Evolutionary conservation across 2,113 vertebrate species (phyloP).

Genomic region (Athene noctua): DNA sequence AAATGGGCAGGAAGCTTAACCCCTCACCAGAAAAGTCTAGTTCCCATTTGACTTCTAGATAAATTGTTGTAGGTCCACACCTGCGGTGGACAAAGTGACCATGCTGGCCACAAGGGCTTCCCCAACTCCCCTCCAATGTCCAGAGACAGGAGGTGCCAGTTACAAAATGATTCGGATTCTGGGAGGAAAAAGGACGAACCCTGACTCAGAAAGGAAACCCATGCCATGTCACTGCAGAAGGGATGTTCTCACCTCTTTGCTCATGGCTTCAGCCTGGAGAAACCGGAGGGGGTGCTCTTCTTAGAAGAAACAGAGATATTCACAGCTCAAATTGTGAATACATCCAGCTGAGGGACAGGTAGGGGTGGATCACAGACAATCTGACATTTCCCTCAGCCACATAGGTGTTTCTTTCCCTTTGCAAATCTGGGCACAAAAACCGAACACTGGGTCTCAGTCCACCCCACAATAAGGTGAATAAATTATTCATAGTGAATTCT

Average conservation of each 20-base stretch:
- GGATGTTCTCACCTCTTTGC: background rate
- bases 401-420: background rate
- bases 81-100: background rate
- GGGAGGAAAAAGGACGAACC: background rate
- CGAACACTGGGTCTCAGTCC: background rate
- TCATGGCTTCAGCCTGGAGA: background rate
- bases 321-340: background rate
- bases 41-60: constrained; percentile 6
- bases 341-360: background rate
- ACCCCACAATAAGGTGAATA: background rate
- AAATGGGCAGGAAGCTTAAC: background rate
- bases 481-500: background rate
- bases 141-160: fast-evolving
- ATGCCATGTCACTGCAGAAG: background rate
- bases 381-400: background rate
- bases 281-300: background rate
- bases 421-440: background rate
- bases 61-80: background rate
- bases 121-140: background rate
- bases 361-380: background rate
- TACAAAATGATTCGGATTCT: background rate
- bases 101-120: fast-evolving
- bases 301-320: background rate
- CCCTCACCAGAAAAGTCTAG: background rate
- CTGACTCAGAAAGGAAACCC: background rate